Conservation (phyloP, 1,140 invertebrate genomes). For the Bombus consobrinus region DNA sequence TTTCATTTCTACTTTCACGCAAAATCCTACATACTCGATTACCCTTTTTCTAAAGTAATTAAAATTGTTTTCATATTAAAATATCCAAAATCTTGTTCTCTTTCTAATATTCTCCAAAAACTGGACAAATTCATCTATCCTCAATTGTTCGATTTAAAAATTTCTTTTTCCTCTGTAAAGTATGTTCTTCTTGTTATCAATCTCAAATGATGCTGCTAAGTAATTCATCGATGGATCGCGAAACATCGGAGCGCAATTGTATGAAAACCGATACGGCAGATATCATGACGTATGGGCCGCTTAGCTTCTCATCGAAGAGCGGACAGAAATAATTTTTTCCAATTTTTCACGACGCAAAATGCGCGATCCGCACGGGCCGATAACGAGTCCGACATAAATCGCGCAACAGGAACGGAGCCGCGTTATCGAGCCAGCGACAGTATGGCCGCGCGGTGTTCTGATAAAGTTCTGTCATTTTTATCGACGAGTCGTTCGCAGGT, state of each 20-base stretch:
- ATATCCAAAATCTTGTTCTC: no score
- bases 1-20: no score
- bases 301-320: constrained; percentile 33
- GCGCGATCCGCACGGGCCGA: constrained; percentile 35
- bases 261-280: constrained; percentile 22
- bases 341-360: constrained; percentile 58
- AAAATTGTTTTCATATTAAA: no score
- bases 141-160: background rate
- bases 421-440: constrained; percentile 60
- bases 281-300: constrained; percentile 45
- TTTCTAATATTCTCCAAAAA: background rate
- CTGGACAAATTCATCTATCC: background rate
- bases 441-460: constrained; percentile 50
- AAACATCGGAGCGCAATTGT: background rate
- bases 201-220: background rate
- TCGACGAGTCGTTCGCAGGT: constrained; percentile 58
- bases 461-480: constrained; percentile 71
- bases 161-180: no score
- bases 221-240: background rate
- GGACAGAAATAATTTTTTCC: constrained; percentile 62
- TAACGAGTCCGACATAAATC: constrained; percentile 61
- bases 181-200: no score
- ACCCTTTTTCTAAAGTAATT: no score
- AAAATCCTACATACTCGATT: no score
- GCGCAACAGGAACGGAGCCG: constrained; percentile 49